phyloP scores from a whole-genome alignment of 2,113 vertebrate genomes.

The Hypanus sabinus region DNA sequence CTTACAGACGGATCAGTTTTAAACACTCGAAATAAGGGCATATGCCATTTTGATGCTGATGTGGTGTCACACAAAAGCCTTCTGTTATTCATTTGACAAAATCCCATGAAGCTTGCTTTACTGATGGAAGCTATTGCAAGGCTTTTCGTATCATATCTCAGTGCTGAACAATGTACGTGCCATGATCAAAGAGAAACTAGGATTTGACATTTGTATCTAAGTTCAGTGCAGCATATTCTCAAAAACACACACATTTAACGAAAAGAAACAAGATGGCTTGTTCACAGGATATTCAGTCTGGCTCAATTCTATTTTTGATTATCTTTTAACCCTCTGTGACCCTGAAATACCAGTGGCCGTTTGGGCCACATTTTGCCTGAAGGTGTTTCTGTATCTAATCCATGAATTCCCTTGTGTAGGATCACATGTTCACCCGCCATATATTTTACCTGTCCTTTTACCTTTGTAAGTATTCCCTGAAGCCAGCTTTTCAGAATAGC shows the following conservation, averaged over 20 bases:
- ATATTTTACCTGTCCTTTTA: slow-evolving; percentile 23
- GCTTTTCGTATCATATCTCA: slow-evolving; percentile 56
- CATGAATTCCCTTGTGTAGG: slow-evolving; percentile 12
- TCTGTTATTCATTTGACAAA: slow-evolving; percentile 66
- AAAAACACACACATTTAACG: slow-evolving; percentile 5
- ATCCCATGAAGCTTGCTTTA: slow-evolving; percentile 67
- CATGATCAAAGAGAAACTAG: slow-evolving; percentile 70
- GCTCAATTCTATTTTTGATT: slow-evolving; percentile 1
- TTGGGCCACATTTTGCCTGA: slow-evolving; percentile 18
- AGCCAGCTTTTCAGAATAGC: not conserved
- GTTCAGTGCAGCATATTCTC: slow-evolving; percentile 43
- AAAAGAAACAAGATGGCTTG: not conserved
- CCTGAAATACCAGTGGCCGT: slow-evolving; percentile 2
- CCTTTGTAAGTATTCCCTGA: slow-evolving; percentile 33
- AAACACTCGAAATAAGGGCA: slow-evolving; percentile 53
- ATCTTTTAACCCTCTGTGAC: slow-evolving; percentile 32
- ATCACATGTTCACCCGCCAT: not conserved
- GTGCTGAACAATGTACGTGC: slow-evolving; percentile 59
- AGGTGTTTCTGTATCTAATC: not conserved
- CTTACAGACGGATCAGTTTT: slow-evolving; percentile 52
- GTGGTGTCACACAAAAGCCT: slow-evolving; percentile 64
- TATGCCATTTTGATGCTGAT: slow-evolving; percentile 60
- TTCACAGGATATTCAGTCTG: slow-evolving; percentile 19
- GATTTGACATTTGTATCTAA: slow-evolving; percentile 59
- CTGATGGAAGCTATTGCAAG: slow-evolving; percentile 51